Conservation (phyloP, 2,113 vertebrate genomes). For the Salvelinus alpinus region DNA sequence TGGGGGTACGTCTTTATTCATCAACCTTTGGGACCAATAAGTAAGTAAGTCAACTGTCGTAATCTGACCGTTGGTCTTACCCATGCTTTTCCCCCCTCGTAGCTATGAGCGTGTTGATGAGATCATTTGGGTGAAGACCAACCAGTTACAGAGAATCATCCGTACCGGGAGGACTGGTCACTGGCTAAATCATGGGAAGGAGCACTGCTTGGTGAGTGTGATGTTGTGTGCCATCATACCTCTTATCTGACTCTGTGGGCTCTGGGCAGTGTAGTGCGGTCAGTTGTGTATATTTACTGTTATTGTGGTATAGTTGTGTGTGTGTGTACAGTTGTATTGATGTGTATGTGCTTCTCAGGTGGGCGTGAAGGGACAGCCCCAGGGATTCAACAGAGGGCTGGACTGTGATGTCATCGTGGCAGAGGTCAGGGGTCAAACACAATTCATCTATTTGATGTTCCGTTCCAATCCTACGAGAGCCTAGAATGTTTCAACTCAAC, state of each 20-base stretch:
- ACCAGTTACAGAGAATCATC: slow-evolving; percentile 82
- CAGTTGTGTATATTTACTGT: neutral
- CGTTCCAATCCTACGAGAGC: neutral
- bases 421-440: slow-evolving; percentile 73
- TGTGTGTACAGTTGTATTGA: neutral
- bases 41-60: neutral
- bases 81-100: neutral
- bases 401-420: slow-evolving; percentile 94
- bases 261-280: neutral
- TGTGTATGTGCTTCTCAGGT: slow-evolving; percentile 70
- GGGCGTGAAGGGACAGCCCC: slow-evolving; percentile 89
- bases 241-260: slow-evolving; percentile 67
- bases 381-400: slow-evolving; percentile 91
- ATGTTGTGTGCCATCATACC: slow-evolving; percentile 55
- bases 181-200: no score
- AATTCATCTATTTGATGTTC: neutral
- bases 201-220: no score
- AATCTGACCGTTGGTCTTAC: neutral
- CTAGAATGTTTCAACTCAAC: no score
- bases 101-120: slow-evolving; percentile 91
- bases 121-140: slow-evolving; percentile 96
- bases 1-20: slow-evolving; percentile 82
- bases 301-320: neutral
- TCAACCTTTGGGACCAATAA: no score
- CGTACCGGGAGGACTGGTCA: no score